Conservation (phyloP, 2,797 vertebrate genomes). For the Sebastes hopkinsi region DNA sequence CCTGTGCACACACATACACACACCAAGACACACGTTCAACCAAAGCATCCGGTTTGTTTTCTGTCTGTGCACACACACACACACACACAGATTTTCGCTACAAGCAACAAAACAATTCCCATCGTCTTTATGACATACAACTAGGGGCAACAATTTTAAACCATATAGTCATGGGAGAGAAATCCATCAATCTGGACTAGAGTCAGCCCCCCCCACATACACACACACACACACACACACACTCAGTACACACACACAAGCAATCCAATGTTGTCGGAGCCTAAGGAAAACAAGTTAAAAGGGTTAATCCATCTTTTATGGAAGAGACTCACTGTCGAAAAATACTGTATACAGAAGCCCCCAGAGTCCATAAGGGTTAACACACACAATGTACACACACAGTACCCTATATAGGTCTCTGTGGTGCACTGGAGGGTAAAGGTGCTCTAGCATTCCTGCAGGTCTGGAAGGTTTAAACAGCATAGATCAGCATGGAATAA, state of each 20-base stretch:
- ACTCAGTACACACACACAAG: constrained; percentile 1
- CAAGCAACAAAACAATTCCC: constrained; percentile 42
- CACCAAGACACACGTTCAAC: not conserved
- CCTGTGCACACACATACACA: not conserved
- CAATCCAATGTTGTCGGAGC: constrained; percentile 34
- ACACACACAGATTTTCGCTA: constrained; percentile 24
- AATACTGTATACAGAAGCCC: constrained; percentile 48
- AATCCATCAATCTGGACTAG: constrained; percentile 54
- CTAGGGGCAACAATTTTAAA: constrained; percentile 55
- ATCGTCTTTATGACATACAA: constrained; percentile 46
- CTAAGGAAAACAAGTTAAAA: constrained; percentile 61
- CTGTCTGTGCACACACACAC: not conserved
- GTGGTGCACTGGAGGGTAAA: constrained; percentile 44
- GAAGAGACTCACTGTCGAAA: constrained; percentile 37
- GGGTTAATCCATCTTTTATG: constrained; percentile 68
- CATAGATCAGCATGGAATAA: constrained; percentile 54
- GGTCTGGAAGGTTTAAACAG: constrained; percentile 53
- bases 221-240: constrained; percentile 16
- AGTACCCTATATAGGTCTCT: constrained; percentile 23
- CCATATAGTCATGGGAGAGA: constrained; percentile 41
- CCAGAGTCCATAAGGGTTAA: constrained; percentile 40
- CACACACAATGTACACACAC: constrained; percentile 1
- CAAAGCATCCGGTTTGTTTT: constrained; percentile 12
- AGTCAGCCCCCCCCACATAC: not conserved
- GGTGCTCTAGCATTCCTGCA: constrained; percentile 46